These are phyloP conservation scores for Sarcophaga carnaria DNA, from an alignment of 2,888 invertebrate species.

Conservation along the genomic window DNA sequence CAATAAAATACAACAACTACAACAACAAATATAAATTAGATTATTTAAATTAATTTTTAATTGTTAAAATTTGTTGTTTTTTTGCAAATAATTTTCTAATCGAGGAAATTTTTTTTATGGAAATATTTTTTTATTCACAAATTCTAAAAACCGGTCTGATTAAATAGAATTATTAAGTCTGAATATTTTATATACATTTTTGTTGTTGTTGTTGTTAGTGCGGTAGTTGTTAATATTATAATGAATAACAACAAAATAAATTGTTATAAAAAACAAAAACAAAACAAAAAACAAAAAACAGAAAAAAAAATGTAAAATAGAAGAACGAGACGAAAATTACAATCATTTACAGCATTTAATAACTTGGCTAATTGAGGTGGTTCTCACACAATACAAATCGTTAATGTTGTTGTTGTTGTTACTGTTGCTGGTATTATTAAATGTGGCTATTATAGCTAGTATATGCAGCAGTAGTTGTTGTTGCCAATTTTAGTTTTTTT, in stretches of 20 bases:
- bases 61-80: constrained; percentile 57
- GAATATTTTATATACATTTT: constrained; percentile 1
- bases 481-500: constrained; percentile 37
- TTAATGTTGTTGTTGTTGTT: constrained; percentile 1
- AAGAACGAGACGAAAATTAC: constrained; percentile 13
- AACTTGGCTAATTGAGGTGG: constrained; percentile 65
- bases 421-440: background rate
- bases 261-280: constrained; percentile 30
- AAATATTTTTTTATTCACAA: constrained; percentile 19
- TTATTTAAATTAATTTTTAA: constrained; percentile 70
- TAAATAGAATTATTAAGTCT: constrained; percentile 59
- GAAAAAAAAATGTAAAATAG: constrained; percentile 24
- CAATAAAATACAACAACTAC: background rate
- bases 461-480: constrained; percentile 15
- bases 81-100: constrained; percentile 17
- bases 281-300: background rate
- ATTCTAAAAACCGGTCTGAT: constrained; percentile 57
- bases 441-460: background rate
- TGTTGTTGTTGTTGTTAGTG: constrained; percentile 16
- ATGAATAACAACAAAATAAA: constrained; percentile 1
- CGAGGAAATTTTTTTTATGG: constrained; percentile 36
- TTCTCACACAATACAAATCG: constrained; percentile 41
- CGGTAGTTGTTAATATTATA: constrained; percentile 25
- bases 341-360: constrained; percentile 62
- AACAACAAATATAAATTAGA: constrained; percentile 57